Percentiles rank a stretch among this genome's conserved stretches.
These are phyloP conservation scores for Butastur rufipennis DNA, from an alignment of 2,113 vertebrate species.

Conservation along the genomic window DNA sequence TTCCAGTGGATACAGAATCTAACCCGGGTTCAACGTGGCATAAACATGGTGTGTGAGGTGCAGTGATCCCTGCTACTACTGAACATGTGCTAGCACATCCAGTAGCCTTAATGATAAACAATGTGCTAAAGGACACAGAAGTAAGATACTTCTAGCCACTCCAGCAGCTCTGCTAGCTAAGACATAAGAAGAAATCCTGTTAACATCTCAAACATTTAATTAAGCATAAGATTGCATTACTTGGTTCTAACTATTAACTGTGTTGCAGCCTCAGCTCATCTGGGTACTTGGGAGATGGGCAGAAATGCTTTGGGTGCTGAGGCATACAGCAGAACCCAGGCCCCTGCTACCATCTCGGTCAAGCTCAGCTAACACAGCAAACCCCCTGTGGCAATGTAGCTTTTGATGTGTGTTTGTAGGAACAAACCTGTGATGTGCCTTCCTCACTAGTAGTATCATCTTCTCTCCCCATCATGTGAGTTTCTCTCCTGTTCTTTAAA, in stretches of 20 bases:
- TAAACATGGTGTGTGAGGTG: fast-evolving
- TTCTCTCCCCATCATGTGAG: constrained; percentile 88
- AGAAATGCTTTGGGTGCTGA: background rate
- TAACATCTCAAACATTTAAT: background rate
- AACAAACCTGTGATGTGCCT: constrained; percentile 59
- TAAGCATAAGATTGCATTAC: background rate
- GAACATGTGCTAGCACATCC: fast-evolving
- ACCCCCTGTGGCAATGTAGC: fast-evolving
- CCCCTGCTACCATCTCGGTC: background rate
- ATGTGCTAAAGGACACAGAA: background rate
- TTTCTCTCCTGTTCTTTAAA: constrained; percentile 82
- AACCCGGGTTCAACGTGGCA: fast-evolving
- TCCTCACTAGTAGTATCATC: constrained; percentile 3
- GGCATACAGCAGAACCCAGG: background rate
- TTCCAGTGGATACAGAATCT: no score
- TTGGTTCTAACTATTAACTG: background rate
- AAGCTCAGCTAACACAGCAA: background rate
- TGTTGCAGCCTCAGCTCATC: background rate
- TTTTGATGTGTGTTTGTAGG: background rate
- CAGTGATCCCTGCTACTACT: background rate
- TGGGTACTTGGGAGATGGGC: background rate
- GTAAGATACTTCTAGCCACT: fast-evolving
- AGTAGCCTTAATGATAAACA: background rate
- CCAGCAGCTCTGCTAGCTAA: background rate
- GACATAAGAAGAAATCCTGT: background rate